Evolutionary conservation across 2,113 vertebrate species (phyloP).

Genomic region (Taxidea taxus): DNA sequence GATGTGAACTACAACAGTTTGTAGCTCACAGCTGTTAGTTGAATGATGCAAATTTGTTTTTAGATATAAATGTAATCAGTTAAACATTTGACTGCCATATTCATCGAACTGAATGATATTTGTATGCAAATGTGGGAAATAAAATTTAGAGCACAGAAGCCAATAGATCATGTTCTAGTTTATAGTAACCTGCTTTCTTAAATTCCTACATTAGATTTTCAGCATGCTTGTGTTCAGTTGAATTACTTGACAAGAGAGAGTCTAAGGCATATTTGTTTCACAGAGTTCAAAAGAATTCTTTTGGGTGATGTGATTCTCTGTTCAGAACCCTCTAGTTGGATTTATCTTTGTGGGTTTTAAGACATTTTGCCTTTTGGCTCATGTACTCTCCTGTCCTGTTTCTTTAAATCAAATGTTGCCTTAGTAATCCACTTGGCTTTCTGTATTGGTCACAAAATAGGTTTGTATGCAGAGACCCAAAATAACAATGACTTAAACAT

Average conservation of each 20-base stretch:
- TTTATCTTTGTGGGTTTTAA: neutral
- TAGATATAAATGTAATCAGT: slow-evolving; percentile 58
- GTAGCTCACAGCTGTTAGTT: slow-evolving; percentile 65
- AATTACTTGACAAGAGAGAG: neutral
- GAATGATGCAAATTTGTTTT: slow-evolving; percentile 67
- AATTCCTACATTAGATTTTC: neutral
- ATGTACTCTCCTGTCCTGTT: neutral
- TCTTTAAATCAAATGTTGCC: neutral
- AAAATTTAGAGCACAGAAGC: slow-evolving; percentile 18
- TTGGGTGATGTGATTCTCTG: neutral
- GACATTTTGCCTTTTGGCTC: neutral
- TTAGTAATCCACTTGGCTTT: neutral
- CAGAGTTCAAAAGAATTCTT: neutral
- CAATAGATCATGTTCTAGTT: slow-evolving; percentile 56
- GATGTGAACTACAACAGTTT: slow-evolving; percentile 45
- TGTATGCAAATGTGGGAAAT: slow-evolving; percentile 57
- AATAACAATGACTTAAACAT: neutral
- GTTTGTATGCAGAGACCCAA: neutral
- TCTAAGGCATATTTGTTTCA: neutral
- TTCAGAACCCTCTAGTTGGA: neutral
- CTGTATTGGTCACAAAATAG: neutral
- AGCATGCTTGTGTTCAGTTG: neutral
- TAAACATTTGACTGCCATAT: slow-evolving; percentile 63
- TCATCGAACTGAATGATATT: slow-evolving; percentile 59
- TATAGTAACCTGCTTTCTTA: slow-evolving; percentile 33